Percentiles rank a stretch among this genome's conserved stretches.
These are phyloP conservation scores for Indri indri DNA, from an alignment of 2,113 vertebrate species.

Conservation along the genomic window DNA sequence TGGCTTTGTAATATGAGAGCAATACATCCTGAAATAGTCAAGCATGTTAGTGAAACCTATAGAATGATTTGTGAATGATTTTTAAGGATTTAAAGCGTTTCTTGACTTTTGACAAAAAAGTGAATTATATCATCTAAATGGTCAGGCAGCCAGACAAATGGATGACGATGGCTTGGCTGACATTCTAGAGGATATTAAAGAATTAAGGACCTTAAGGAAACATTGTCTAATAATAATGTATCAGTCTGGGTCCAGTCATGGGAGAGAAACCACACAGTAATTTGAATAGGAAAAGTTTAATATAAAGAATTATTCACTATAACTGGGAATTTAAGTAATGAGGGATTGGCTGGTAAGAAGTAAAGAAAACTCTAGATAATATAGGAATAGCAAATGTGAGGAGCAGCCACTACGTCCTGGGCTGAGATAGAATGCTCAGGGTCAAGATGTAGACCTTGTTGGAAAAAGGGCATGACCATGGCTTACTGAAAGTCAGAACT, in stretches of 20 bases:
- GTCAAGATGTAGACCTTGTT: neutral
- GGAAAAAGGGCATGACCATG: neutral
- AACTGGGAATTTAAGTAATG: neutral
- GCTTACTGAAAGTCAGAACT: neutral
- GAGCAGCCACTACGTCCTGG: neutral
- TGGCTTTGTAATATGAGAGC: neutral
- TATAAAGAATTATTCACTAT: neutral
- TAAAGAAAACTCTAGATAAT: neutral
- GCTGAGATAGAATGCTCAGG: neutral
- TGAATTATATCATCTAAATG: neutral
- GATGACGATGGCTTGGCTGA: neutral
- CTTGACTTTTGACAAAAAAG: neutral
- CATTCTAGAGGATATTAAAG: neutral
- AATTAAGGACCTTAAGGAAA: neutral
- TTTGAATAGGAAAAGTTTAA: neutral
- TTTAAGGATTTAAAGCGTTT: constrained; percentile 20
- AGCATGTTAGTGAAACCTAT: neutral
- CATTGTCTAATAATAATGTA: neutral
- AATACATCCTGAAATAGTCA: neutral
- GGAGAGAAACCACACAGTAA: neutral
- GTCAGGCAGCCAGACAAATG: neutral
- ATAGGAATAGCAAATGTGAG: neutral
- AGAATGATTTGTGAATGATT: neutral
- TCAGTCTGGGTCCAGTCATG: neutral
- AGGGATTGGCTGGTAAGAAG: neutral